Evolutionary conservation across 1,140 invertebrate species (phyloP), one percentile per base, ranked within the genome.

Genomic region (Drosophila grimshawi): DNA sequence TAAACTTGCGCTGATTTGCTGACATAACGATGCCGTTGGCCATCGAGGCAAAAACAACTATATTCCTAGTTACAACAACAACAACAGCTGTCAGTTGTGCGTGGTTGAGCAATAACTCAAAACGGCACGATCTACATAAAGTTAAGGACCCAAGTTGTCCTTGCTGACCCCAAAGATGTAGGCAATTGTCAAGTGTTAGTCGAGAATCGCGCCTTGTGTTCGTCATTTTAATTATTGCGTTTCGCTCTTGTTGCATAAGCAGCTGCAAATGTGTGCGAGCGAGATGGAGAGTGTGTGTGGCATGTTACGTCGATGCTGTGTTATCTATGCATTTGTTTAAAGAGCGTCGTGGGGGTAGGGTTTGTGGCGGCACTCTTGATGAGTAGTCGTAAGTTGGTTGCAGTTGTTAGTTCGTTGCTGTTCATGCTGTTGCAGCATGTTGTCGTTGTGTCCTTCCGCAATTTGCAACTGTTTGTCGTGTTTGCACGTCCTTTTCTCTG

Each of bases 401-500:
- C 37, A 64, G 32, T 45, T 51, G 32, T 3, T 51, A 11, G 30
- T 39, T 8, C n/a, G 19, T 30, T 53, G 37, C 37, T 48, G n/a
- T 35, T 41, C 3, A 35, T 52, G 37, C 61, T 41, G 19, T 43
- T 60, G 35, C 72, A 65, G 59, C 73, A 76, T 69, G 65, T 57
- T 49, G 52, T 53, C 61, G 69, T 70, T 80, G 64, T 62, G 79
- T 81, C 52, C 83, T 71, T 53, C 67, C 65, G 80, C 73, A 86
- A 86, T 88, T 88, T 82, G 85, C 83, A 80, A 83, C 83, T 86
- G 83, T 86, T 86, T 88, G 68, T 83, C 85, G 66, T 88, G 83
- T 86, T 86, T 80, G 83, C 83, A 83, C 83, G 70, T 88, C 85
- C 83, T 82, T 80, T 86, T 88, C 83, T 68, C 66, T 86, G 83